phyloP scores from a whole-genome alignment of 2,113 vertebrate species.

The Pseudopipra pipra region DNA sequence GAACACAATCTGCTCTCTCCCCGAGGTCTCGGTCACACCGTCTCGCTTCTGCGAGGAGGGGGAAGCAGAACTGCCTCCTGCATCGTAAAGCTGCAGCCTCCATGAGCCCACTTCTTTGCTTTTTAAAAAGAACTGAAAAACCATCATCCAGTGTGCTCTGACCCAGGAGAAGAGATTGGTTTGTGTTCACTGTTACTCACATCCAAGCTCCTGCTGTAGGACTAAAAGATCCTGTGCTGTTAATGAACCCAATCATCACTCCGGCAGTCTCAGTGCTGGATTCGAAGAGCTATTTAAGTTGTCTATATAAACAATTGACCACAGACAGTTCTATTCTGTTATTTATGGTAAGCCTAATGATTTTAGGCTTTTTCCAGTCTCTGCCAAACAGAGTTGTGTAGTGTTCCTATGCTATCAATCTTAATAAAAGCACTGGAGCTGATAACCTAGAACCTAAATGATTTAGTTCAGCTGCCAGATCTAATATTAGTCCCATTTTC shows the following conservation, averaged over 20 bases:
- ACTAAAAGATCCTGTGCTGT: neutral
- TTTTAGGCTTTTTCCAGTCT: neutral
- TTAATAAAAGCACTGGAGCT: conserved; percentile 19
- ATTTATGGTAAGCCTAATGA: neutral
- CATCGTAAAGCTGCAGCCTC: neutral
- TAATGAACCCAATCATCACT: neutral
- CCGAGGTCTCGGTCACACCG: neutral
- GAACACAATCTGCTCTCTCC: neutral
- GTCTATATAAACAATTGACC: neutral
- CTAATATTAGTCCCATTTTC: neutral
- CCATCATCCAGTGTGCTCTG: neutral
- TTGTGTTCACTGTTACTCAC: neutral
- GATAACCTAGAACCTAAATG: conserved; percentile 8
- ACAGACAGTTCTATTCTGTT: neutral
- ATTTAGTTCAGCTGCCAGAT: neutral
- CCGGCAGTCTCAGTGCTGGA: neutral
- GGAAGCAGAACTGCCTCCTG: neutral
- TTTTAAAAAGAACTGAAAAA: neutral
- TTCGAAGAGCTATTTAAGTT: neutral
- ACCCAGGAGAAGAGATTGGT: neutral
- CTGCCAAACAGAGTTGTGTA: neutral
- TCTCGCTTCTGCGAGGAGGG: too few species aligned
- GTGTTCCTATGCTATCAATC: neutral
- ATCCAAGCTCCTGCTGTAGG: neutral
- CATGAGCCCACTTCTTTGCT: neutral